Evolutionary conservation across 2,888 invertebrate genomes (phyloP).

Genomic region (Itoplectis maculator): DNA sequence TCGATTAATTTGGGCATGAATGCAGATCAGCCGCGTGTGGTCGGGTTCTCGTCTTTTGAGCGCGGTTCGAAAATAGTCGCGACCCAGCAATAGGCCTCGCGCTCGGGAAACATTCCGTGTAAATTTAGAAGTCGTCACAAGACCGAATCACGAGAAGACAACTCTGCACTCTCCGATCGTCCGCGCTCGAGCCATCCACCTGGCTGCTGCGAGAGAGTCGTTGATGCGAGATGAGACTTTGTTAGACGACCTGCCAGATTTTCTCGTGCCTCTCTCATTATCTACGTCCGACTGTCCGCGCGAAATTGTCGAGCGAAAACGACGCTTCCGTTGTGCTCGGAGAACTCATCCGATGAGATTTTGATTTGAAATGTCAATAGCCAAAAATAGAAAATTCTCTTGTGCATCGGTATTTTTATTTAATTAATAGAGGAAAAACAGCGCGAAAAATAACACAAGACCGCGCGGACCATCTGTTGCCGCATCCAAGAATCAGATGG

Average conservation of each 20-base stretch:
- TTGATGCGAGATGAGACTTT: too few relatives aligned
- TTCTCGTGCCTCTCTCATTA: not conserved
- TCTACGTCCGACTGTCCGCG: not conserved
- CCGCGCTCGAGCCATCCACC: not conserved
- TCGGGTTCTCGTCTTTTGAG: not conserved
- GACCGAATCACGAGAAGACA: slow-evolving; percentile 10
- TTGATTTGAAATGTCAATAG: not conserved
- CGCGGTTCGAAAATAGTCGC: slow-evolving; percentile 59
- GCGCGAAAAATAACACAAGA: too few relatives aligned
- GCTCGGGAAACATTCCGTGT: slow-evolving; percentile 34
- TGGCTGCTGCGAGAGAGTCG: not conserved
- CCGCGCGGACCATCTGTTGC: too few relatives aligned
- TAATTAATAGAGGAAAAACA: too few relatives aligned
- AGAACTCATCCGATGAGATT: not conserved
- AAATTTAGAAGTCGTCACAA: slow-evolving; percentile 62
- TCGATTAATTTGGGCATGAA: slow-evolving; percentile 34
- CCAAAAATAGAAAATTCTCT: not conserved
- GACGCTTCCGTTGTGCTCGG: not conserved
- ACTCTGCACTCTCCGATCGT: slow-evolving; percentile 3
- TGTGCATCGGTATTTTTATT: not conserved
- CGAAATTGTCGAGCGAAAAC: not conserved
- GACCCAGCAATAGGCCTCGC: slow-evolving; percentile 38
- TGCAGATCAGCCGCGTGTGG: slow-evolving; percentile 24
- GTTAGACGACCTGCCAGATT: not conserved
- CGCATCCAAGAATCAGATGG: too few relatives aligned